Base-by-base conservation (phyloP, 2,797 vertebrate species). In the Siniperca obscura region DNA sequence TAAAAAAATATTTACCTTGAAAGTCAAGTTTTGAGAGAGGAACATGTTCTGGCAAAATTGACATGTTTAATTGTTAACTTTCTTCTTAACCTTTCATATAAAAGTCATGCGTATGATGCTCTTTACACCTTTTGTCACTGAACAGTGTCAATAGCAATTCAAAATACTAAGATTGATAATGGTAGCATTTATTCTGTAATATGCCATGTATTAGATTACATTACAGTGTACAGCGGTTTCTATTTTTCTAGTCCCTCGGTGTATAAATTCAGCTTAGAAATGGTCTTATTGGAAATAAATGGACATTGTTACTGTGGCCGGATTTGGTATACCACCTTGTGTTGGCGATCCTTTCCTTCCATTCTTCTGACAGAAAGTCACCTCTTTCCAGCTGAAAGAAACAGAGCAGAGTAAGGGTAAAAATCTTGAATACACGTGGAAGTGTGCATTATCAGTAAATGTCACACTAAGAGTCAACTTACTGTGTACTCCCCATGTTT, bases 401-500 rank as follows among this genome's bases (percentile, higher is more conserved):
- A 90, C 38, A 11, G 8, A 57, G 19, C 11, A 68, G 1, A 14
- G 27, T 27, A 12, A 30, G 0, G 27, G 36, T 27, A 48, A 38
- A 82, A 52, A 53, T 13, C 16, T 3, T 56, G 7, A 77, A 66
- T 22, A 61, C 11, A 40, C 7, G 10, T 19, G 17, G 14, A 61
- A 34, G 22, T 52, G n/a, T 66, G 17, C 7, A 38, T 34, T 19
- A 61, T 21, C 1, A 55, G 34, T 9, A 52, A 34, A 70, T 64
- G 30, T 21, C 5, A 25, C 16, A 55, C 2, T 12, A 9, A 40
- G 2, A 75, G 7, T 27, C 55, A 70, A 91, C 97, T 98, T 95
- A 99, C 98, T 96, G 98, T 99, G 97, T 99, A 99, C 88, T 99
- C 98, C 77, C 98, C 98, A 27, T 99, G 98, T 93, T 99, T 99